phyloP scores from a whole-genome alignment of 2,888 invertebrate species.

The Digitonthophagus gazella region DNA sequence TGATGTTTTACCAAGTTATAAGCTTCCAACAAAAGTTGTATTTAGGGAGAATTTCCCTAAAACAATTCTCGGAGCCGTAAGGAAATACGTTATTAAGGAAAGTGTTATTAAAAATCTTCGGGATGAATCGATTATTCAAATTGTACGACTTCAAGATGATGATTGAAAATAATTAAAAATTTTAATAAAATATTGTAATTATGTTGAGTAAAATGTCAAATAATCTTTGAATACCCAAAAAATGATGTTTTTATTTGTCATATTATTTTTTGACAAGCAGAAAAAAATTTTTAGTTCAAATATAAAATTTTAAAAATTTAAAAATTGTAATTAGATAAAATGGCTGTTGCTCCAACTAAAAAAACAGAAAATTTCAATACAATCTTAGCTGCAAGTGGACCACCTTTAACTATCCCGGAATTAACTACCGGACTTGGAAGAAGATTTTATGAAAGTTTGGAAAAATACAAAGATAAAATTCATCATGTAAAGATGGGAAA shows the following conservation, averaged over 20 bases:
- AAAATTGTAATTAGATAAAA: no score
- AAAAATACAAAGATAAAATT: slow-evolving; percentile 39
- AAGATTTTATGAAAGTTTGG: slow-evolving; percentile 37
- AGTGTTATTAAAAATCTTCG: neutral
- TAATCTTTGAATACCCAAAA: no score
- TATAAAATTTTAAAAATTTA: no score
- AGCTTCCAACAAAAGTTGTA: slow-evolving; percentile 35
- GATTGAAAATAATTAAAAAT: no score
- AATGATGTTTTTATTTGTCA: no score
- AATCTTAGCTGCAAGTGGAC: slow-evolving; percentile 1
- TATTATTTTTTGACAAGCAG: no score
- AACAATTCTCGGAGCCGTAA: slow-evolving; percentile 39
- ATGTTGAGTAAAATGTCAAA: neutral
- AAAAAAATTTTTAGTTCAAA: neutral
- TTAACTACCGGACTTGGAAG: slow-evolving; percentile 36
- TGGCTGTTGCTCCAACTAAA: neutral
- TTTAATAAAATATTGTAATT: neutral
- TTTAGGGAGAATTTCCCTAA: slow-evolving; percentile 40
- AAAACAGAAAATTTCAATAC: neutral
- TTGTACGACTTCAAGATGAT: neutral
- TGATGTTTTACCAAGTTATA: slow-evolving; percentile 30
- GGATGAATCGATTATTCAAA: neutral
- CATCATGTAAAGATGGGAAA: slow-evolving; percentile 35
- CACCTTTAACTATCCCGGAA: slow-evolving; percentile 1
- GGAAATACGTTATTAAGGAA: slow-evolving; percentile 31